Evolutionary conservation across 2,797 vertebrate species (phyloP), one percentile per base, ranked within the genome.

Genomic region (Enteromius anoplus): DNA sequence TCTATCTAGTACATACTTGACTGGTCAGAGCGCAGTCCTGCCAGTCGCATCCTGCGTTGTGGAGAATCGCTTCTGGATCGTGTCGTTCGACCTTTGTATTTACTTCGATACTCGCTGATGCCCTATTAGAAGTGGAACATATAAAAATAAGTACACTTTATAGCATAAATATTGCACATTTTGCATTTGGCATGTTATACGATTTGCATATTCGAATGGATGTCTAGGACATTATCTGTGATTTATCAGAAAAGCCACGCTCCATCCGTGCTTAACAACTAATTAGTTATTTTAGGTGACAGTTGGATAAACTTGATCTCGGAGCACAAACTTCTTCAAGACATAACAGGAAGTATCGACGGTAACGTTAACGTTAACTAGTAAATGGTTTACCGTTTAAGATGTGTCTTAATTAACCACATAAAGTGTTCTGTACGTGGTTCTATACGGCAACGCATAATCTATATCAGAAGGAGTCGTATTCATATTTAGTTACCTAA

Each of bases 11-110:
- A 26, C 58, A 45, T 72, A 97, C 96, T 95, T 78, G 93, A 89
- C 15, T 95, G 94, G 89, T 96, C 94, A 7, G 96, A 96, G 55
- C 93, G 93, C 78, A 96, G 92, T 82, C 96, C 96, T 81, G 96
- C 96, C 93, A 93, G 93, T 60, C 65, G 85, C 78, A 92, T 88
- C 66, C 87, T 90, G 81, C 80, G 89, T 19, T 89, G 88, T 1
- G 87, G 90, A 10, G 92, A 91, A 0, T 89, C 76, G 80, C 91
- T 93, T 86, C 85, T 88, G 8, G 88, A 87, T 51, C 89, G 89
- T 78, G 88, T 87, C 15, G 88, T 86, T 78, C 90, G 93, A 93
- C 92, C 93, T 62, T 64, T 92, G 91, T 94, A 96, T 86, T 90
- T 96, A 78, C 92, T 93, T 87, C 91, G 92, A 85, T 96, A 96